Evolutionary conservation across 2,797 vertebrate species (phyloP).

Genomic region (Psittacula echo): DNA sequence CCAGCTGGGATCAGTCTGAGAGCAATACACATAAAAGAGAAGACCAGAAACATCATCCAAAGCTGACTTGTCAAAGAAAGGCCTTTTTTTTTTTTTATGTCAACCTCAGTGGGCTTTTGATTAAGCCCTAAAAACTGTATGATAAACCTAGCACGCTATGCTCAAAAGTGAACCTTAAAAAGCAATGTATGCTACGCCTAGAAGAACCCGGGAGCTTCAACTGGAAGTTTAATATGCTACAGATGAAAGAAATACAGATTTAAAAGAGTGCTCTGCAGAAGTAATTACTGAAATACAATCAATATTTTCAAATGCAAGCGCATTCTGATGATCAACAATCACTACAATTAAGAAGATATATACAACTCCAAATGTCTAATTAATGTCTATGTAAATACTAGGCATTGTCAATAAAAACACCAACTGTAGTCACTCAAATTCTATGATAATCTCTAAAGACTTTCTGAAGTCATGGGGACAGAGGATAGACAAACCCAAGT

Average conservation of each 20-base stretch:
- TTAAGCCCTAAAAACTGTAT: not conserved
- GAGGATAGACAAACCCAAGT: slow-evolving; percentile 8
- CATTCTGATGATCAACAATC: not conserved
- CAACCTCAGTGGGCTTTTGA: not conserved
- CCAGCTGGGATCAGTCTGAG: not conserved
- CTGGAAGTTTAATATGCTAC: not conserved
- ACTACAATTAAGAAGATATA: not conserved
- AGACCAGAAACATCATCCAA: not conserved
- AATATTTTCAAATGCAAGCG: not conserved
- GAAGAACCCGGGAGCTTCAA: not conserved
- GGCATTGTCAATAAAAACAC: slow-evolving; percentile 12
- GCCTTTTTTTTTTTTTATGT: not conserved
- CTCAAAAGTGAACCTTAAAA: not conserved
- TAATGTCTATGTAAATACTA: slow-evolving; percentile 7
- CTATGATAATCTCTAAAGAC: not conserved
- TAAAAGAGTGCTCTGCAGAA: not conserved
- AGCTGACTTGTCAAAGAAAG: not conserved
- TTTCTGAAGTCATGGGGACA: not conserved
- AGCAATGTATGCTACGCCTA: not conserved
- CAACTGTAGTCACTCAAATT: slow-evolving; percentile 13
- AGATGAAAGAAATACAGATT: not conserved
- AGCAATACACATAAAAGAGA: not conserved
- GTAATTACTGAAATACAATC: not conserved
- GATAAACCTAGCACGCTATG: not conserved
- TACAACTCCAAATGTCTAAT: slow-evolving; percentile 12